Base-by-base conservation (phyloP, 2,888 invertebrate genomes). In the Spisula subtruncata region DNA sequence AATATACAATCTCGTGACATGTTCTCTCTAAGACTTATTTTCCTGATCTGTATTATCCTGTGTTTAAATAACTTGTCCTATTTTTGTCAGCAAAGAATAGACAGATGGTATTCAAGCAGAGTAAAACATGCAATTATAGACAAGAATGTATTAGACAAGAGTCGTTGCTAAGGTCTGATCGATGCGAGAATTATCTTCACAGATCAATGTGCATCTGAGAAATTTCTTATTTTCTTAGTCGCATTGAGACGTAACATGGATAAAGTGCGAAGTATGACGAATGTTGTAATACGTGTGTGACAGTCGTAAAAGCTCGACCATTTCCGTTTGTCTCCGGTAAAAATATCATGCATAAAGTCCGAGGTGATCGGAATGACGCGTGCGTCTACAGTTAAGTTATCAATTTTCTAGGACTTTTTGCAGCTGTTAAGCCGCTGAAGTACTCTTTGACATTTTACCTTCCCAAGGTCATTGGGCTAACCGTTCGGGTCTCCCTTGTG, bases 31-130 rank as follows among this genome's bases (percentile, higher is more conserved):
- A 35, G 75, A 32, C 35, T 75, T 75, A 75, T 32, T 16, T 75
- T 32, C 75, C 35, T 32, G 35, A 75, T 75, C 75, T 32, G 29
- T 35, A 75, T 75, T 32, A 75, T 75, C 29, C 75, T 18, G 16
- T 75, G 75, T 75, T 75, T 75, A 75, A 35, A 75, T 32, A 75
- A 35, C 32, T 75, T 75, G 75, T 75, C 75, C 35, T 75, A 71
- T 75, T 75, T 71, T 75, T 75, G 75, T 75, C 29, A 75, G 35
- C 14, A 32, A 75, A 14, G 75, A 75, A 32, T 29, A 75, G 75
- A 75, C 75, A 35, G 75, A 35, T 32, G 75, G 32, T 18, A 35
- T 16, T 32, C 35, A 35, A 75, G 5, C 35, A 18, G 60, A 66
- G 60, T 25, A 66, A 25, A 32, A 20, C 35, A 35, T 75, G 20